phyloP scores from a whole-genome alignment of 2,888 invertebrate species.

The Orthosia gracilis region DNA sequence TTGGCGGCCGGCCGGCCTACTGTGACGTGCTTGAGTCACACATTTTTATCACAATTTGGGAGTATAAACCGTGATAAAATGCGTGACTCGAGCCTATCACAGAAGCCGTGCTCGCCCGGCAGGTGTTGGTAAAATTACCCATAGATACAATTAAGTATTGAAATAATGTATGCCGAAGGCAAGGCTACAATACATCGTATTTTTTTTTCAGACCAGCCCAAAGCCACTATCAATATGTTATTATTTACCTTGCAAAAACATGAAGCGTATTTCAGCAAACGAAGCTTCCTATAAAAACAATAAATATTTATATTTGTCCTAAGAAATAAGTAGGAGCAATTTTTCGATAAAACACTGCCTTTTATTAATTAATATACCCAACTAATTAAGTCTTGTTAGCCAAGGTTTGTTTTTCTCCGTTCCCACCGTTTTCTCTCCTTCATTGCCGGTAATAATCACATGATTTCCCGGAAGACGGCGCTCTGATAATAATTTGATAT shows the following conservation, averaged over 20 bases:
- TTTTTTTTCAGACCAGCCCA: conserved; percentile 8
- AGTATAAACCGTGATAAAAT: too few species aligned
- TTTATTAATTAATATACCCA: conserved; percentile 41
- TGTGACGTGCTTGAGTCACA: too few species aligned
- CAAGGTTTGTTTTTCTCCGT: background rate
- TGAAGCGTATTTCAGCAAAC: conserved; percentile 15
- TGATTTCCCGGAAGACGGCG: background rate
- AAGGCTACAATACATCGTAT: background rate
- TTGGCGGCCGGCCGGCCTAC: too few species aligned
- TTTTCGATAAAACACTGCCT: conserved; percentile 9
- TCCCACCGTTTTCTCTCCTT: conserved; percentile 11
- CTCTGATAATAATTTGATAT: conserved; percentile 15
- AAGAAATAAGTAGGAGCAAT: background rate
- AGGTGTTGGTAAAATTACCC: too few species aligned
- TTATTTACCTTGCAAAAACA: conserved; percentile 33
- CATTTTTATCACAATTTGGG: too few species aligned
- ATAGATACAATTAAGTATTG: background rate
- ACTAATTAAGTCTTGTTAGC: conserved; percentile 33
- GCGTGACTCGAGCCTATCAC: too few species aligned
- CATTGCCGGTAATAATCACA: conserved; percentile 35
- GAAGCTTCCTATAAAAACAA: conserved; percentile 17
- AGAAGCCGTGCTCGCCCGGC: too few species aligned
- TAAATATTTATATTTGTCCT: conserved; percentile 15
- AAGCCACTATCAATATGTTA: conserved; percentile 28
- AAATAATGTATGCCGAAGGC: background rate